Percentiles rank a stretch among this genome's conserved stretches.
Evolutionary conservation across 1,140 invertebrate genomes (phyloP).

Genomic region (Pseudomyrmex cubaensis): DNA sequence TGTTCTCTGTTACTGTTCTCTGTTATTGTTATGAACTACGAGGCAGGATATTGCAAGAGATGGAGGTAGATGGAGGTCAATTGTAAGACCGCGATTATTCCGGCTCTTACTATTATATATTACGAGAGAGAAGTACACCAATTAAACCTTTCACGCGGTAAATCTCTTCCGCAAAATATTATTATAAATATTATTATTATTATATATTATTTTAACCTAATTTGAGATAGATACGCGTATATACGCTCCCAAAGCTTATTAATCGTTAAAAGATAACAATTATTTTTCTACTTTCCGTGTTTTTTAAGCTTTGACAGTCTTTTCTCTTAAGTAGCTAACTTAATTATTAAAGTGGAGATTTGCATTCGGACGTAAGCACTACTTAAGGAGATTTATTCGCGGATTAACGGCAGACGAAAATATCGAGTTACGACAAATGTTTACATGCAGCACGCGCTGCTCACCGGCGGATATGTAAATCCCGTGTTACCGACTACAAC

Average conservation of each 20-base stretch:
- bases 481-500: constrained; percentile 36
- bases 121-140: not conserved
- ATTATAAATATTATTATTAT: not conserved
- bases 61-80: not conserved
- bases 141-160: not conserved
- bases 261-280: not conserved
- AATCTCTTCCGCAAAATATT: not conserved
- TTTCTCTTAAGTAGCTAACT: not conserved
- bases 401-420: constrained; percentile 46
- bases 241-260: too few relatives aligned
- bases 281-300: not conserved
- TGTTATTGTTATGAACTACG: not conserved
- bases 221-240: too few relatives aligned
- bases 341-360: constrained; percentile 46
- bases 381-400: constrained; percentile 42
- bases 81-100: constrained; percentile 24
- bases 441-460: constrained; percentile 21
- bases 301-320: constrained; percentile 12
- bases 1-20: not conserved
- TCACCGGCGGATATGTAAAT: constrained; percentile 42
- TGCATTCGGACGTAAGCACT: constrained; percentile 18
- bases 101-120: not conserved
- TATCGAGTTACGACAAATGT: constrained; percentile 46
- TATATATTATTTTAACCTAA: too few relatives aligned
- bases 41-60: not conserved